These are phyloP conservation scores for Sternarchorhynchus goeldii DNA, from an alignment of 2,797 vertebrate species.

Conservation along the genomic window DNA sequence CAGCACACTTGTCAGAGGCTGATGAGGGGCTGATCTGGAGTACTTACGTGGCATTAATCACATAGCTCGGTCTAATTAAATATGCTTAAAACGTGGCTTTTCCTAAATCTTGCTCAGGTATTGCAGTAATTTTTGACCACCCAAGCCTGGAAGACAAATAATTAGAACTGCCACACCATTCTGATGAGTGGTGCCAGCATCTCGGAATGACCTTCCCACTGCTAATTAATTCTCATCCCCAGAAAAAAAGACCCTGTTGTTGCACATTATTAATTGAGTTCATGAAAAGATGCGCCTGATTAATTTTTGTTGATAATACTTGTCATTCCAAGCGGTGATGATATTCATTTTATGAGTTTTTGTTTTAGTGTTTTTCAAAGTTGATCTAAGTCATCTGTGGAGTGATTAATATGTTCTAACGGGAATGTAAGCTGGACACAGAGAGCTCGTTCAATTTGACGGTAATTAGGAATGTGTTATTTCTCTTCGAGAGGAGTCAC, in stretches of 20 bases:
- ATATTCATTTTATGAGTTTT: slow-evolving; percentile 99
- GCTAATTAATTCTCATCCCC: slow-evolving; percentile 99
- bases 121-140: slow-evolving; percentile 99
- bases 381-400: slow-evolving; percentile 95
- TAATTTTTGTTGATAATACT: slow-evolving; percentile 99
- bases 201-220: slow-evolving; percentile 99
- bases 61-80: slow-evolving; percentile 99
- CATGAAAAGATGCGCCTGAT: slow-evolving; percentile 99
- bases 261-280: slow-evolving; percentile 99
- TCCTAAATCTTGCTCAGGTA: slow-evolving; percentile 99
- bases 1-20: slow-evolving; percentile 96
- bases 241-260: slow-evolving; percentile 99
- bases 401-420: slow-evolving; percentile 87
- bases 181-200: slow-evolving; percentile 99
- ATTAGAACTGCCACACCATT: slow-evolving; percentile 99
- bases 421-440: slow-evolving; percentile 63
- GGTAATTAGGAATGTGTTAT: slow-evolving; percentile 61
- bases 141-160: slow-evolving; percentile 99
- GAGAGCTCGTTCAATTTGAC: slow-evolving; percentile 62
- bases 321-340: slow-evolving; percentile 96
- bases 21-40: slow-evolving; percentile 96
- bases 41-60: slow-evolving; percentile 99
- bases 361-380: slow-evolving; percentile 91
- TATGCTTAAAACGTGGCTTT: slow-evolving; percentile 97
- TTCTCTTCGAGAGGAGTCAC: slow-evolving; percentile 52